Percentiles rank a stretch among this genome's conserved stretches.
phyloP scores from a whole-genome alignment of 2,113 vertebrate species.

The Sigmodon hispidus region DNA sequence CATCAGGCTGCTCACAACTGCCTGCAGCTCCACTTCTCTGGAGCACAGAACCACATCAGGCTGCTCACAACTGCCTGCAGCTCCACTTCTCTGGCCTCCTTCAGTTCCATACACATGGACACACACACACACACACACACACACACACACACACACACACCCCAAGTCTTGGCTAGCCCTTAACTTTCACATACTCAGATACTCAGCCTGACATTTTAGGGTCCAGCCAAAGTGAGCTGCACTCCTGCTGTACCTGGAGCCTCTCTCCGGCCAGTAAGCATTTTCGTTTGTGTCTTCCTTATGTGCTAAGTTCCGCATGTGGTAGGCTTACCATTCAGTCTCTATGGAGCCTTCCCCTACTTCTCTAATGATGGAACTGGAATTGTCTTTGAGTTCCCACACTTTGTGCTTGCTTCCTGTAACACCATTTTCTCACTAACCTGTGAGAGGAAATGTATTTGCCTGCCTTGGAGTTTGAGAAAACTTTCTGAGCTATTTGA shows the following conservation, averaged over 20 bases:
- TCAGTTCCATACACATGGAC: neutral
- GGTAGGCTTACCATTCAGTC: neutral
- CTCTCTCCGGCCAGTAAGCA: neutral
- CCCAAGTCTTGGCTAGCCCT: neutral
- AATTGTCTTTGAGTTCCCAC: neutral
- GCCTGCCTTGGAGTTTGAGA: neutral
- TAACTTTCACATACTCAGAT: neutral
- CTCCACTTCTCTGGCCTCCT: neutral
- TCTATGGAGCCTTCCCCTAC: neutral
- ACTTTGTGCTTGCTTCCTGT: neutral
- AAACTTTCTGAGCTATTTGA: conserved; percentile 21
- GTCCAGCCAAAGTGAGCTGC: neutral
- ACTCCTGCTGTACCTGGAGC: neutral
- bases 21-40: neutral
- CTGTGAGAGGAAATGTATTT: neutral
- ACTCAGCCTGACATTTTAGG: neutral
- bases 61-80: neutral
- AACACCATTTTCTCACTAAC: neutral
- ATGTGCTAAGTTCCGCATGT: neutral
- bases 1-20: neutral
- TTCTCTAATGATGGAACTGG: neutral
- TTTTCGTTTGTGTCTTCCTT: neutral
- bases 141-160: neutral
- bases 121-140: neutral
- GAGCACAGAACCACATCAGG: neutral